These are phyloP conservation scores for Metalampra italica DNA, from an alignment of 2,888 invertebrate genomes.

Conservation along the genomic window DNA sequence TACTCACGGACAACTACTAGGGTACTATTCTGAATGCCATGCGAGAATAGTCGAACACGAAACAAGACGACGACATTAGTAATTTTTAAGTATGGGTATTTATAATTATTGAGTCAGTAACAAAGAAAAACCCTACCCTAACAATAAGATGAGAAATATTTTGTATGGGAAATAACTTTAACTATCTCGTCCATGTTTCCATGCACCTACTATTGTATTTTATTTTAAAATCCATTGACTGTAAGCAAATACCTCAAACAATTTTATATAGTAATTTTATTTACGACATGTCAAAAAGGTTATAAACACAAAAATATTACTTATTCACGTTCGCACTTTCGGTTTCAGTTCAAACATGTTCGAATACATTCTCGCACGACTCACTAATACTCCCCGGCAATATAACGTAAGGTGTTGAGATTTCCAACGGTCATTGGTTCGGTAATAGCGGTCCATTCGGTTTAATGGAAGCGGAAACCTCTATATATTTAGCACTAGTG, in stretches of 20 bases:
- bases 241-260: too few species aligned
- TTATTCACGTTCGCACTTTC: too few species aligned
- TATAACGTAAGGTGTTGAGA: conserved; percentile 52
- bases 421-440: conserved; percentile 49
- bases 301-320: too few species aligned
- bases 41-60: not conserved
- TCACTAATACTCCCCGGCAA: conserved; percentile 23
- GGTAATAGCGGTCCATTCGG: conserved; percentile 39
- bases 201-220: too few species aligned
- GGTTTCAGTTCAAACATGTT: too few species aligned
- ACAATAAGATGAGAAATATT: too few species aligned
- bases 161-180: too few species aligned
- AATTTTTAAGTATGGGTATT: not conserved
- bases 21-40: conserved; percentile 2
- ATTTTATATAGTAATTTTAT: too few species aligned
- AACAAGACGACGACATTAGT: not conserved
- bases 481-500: conserved; percentile 18
- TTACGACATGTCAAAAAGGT: too few species aligned
- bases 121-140: too few species aligned
- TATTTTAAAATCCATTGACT: too few species aligned
- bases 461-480: conserved; percentile 57
- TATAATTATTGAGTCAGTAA: not conserved
- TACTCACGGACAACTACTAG: conserved; percentile 20
- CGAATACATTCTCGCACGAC: conserved; percentile 1
- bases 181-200: too few species aligned